Conservation (phyloP, 2,888 invertebrate species). For the Cremastinae sp. region DNA sequence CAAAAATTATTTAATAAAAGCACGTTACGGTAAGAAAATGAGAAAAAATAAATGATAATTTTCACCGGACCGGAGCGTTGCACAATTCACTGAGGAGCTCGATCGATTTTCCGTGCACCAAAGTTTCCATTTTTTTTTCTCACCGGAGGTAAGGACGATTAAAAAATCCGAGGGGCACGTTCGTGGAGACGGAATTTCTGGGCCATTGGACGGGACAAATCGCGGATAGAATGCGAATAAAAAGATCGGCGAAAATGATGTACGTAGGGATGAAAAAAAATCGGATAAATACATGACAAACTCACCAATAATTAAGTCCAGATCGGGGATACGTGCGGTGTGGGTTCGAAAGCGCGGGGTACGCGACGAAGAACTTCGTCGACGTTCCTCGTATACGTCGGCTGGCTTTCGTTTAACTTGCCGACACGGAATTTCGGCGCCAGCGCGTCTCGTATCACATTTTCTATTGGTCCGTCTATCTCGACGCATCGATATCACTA, state of each 20-base stretch:
- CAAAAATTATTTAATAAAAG: conserved; percentile 10
- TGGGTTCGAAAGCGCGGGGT: conserved; percentile 77
- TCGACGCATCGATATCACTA: conserved; percentile 82
- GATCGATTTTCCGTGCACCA: conserved; percentile 52
- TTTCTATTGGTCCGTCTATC: conserved; percentile 72
- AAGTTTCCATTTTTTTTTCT: conserved; percentile 21
- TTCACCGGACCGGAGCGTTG: conserved; percentile 40
- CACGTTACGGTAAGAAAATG: not conserved
- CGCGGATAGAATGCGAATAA: not conserved
- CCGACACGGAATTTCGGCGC: conserved; percentile 77
- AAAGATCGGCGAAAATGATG: not conserved
- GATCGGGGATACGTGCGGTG: conserved; percentile 75
- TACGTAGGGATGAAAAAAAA: conserved; percentile 37
- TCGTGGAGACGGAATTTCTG: conserved; percentile 6
- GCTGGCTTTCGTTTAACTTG: conserved; percentile 64
- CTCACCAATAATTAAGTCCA: conserved; percentile 81
- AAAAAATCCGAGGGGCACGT: conserved; percentile 2
- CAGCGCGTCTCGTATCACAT: conserved; percentile 78
- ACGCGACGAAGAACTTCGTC: conserved; percentile 79
- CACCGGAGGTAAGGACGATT: not conserved
- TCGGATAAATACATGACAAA: conserved; percentile 63
- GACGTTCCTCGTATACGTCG: conserved; percentile 84
- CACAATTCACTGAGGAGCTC: conserved; percentile 55
- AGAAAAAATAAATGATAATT: conserved; percentile 9
- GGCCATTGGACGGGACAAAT: not conserved